Evolutionary conservation across 2,797 vertebrate species (phyloP).

Genomic region (Sarcoramphus papa): DNA sequence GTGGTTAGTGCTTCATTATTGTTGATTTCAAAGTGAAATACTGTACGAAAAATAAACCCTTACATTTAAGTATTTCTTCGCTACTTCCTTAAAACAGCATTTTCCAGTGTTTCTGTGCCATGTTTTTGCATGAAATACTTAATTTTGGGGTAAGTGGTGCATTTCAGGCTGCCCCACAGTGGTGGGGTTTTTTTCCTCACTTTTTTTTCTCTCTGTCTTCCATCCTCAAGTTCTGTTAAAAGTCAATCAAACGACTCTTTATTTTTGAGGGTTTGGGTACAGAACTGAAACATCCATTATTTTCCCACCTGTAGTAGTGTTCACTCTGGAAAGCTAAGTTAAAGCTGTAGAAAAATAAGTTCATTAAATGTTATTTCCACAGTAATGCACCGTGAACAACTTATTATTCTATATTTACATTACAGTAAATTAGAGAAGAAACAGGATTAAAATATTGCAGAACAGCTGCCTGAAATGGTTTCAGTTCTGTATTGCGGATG

Average conservation of each 20-base stretch:
- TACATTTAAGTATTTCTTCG: background rate
- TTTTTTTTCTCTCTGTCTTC: background rate
- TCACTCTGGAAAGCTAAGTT: background rate
- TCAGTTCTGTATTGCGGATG: background rate
- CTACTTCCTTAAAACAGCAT: background rate
- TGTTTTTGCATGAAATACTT: background rate
- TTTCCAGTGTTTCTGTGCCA: background rate
- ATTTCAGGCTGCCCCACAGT: background rate
- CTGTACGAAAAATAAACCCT: background rate
- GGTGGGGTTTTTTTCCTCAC: accelerated
- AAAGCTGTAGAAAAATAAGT: background rate
- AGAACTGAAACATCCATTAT: background rate
- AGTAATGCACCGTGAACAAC: background rate
- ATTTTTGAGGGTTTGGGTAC: background rate
- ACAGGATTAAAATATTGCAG: background rate
- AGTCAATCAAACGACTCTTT: background rate
- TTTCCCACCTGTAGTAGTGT: background rate
- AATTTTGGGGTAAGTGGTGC: background rate
- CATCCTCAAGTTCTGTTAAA: background rate
- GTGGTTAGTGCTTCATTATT: background rate
- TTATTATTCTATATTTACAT: background rate
- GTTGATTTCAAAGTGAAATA: background rate
- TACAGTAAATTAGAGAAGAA: background rate
- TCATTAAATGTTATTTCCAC: background rate
- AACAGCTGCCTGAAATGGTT: background rate